phyloP scores from a whole-genome alignment of 1,140 invertebrate genomes.

The Anoplophora glabripennis region DNA sequence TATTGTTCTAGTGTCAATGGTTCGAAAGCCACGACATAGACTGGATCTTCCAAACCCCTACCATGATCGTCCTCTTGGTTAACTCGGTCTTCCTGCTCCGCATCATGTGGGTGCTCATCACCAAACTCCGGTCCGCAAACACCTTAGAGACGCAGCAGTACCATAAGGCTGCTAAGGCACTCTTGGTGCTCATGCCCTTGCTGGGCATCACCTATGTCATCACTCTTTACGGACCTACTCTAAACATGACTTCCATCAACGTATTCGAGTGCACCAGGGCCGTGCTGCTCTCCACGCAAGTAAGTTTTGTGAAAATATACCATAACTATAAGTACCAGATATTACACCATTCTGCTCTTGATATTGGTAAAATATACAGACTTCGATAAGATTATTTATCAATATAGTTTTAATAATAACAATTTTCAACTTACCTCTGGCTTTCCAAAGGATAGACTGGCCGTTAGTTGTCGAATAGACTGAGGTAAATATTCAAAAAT shows the following conservation, averaged over 20 bases:
- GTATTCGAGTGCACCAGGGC: constrained; percentile 68
- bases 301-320: constrained; percentile 37
- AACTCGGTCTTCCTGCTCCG: constrained; percentile 85
- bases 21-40: constrained; percentile 63
- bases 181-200: constrained; percentile 82
- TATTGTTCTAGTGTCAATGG: constrained; percentile 33
- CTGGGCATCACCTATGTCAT: constrained; percentile 86
- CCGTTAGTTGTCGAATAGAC: too few relatives aligned
- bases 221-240: constrained; percentile 71
- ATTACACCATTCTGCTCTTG: too few relatives aligned
- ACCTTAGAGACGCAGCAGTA: constrained; percentile 84
- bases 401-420: too few relatives aligned
- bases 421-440: too few relatives aligned
- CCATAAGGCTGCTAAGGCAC: constrained; percentile 83
- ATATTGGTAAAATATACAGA: too few relatives aligned
- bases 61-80: constrained; percentile 67
- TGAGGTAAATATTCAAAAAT: too few relatives aligned
- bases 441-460: too few relatives aligned
- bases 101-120: constrained; percentile 94
- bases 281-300: constrained; percentile 80
- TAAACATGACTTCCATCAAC: constrained; percentile 45
- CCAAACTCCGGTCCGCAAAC: constrained; percentile 83
- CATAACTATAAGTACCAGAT: neutral
- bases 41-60: constrained; percentile 77
- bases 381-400: too few relatives aligned